phyloP scores from a whole-genome alignment of 1,140 invertebrate species.

The Pteromalus puparum region DNA sequence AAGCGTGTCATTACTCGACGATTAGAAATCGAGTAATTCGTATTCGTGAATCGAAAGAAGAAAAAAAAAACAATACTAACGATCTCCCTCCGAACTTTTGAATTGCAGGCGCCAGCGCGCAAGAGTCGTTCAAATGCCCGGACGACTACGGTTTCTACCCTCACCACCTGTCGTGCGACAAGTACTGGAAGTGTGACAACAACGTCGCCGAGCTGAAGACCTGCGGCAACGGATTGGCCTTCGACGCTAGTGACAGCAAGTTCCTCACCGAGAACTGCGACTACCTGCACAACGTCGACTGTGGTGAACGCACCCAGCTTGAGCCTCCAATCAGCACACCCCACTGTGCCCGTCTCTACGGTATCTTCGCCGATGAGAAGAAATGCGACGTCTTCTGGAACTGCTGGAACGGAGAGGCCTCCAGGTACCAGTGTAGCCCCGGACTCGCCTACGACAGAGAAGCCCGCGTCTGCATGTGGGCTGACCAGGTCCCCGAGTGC shows the following conservation, averaged over 20 bases:
- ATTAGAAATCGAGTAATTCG: neutral
- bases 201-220: constrained; percentile 91
- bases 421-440: constrained; percentile 94
- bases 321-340: constrained; percentile 90
- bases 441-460: constrained; percentile 95
- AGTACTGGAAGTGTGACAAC: constrained; percentile 97
- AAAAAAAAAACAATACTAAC: too few species aligned
- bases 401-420: constrained; percentile 96
- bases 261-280: constrained; percentile 96
- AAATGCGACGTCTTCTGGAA: constrained; percentile 97
- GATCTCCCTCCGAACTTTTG: neutral
- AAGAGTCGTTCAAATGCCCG: constrained; percentile 93
- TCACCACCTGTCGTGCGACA: constrained; percentile 92
- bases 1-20: neutral
- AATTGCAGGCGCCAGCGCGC: constrained; percentile 78
- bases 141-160: constrained; percentile 97
- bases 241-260: constrained; percentile 91
- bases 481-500: constrained; percentile 94
- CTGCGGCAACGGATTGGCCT: constrained; percentile 95
- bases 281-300: constrained; percentile 96
- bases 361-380: constrained; percentile 91
- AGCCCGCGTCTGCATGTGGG: constrained; percentile 95
- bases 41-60: too few species aligned
- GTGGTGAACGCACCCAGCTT: constrained; percentile 89
- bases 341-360: constrained; percentile 91